A percentile compares a stretch with the other conserved stretches of the same genome.
Evolutionary conservation across 2,888 invertebrate species (phyloP).

Genomic region (Agrilus mali): DNA sequence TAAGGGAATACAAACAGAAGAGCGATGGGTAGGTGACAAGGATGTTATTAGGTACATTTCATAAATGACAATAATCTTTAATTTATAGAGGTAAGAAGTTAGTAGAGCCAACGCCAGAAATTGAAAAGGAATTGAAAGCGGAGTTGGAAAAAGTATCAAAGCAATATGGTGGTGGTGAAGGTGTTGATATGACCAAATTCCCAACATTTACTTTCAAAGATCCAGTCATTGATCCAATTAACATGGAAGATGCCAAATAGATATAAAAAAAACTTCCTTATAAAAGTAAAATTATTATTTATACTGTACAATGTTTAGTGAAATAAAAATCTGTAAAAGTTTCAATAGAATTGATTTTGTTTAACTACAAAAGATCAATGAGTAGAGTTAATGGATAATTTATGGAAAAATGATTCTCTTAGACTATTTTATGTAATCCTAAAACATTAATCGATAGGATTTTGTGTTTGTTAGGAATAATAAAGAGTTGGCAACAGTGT

Average conservation of each 20-base stretch:
- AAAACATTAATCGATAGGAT: too few relatives aligned
- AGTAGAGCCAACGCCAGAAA: slow-evolving; percentile 67
- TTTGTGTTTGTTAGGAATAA: too few relatives aligned
- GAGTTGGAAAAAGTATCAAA: slow-evolving; percentile 73
- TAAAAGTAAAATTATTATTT: too few relatives aligned
- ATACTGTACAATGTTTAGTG: too few relatives aligned
- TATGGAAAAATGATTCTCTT: too few relatives aligned
- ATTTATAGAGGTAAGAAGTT: slow-evolving; percentile 62
- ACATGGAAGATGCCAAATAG: slow-evolving; percentile 25
- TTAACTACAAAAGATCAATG: too few relatives aligned
- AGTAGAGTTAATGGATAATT: too few relatives aligned
- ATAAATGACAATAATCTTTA: slow-evolving; percentile 1
- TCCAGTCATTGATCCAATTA: slow-evolving; percentile 55
- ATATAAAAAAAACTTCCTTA: too few relatives aligned
- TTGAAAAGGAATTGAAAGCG: slow-evolving; percentile 58
- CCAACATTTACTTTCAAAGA: slow-evolving; percentile 74
- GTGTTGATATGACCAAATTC: slow-evolving; percentile 80
- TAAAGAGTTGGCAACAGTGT: too few relatives aligned
- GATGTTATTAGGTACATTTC: not conserved
- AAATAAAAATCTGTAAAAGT: too few relatives aligned
- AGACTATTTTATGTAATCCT: too few relatives aligned
- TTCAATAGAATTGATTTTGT: too few relatives aligned
- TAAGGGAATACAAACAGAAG: slow-evolving; percentile 78
- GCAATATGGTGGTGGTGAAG: slow-evolving; percentile 61
- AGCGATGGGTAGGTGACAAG: slow-evolving; percentile 56